Percentiles rank a stretch among this genome's conserved stretches.
Evolutionary conservation across 37 sponge, comb jelly and placozoan genomes (phyloP).

Genomic region (Amphimedon queenslandica): DNA sequence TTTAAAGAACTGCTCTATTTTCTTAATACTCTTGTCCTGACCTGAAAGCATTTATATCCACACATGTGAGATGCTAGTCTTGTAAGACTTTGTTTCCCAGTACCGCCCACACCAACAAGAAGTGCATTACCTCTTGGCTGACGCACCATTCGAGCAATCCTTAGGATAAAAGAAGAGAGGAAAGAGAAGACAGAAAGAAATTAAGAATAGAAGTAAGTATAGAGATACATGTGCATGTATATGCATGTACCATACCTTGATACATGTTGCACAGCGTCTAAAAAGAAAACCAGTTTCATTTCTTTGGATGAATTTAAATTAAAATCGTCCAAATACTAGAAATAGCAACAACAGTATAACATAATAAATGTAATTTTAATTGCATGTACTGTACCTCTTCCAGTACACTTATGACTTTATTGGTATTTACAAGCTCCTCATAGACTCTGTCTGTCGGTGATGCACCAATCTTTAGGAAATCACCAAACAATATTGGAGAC

Average conservation of each 20-base stretch:
- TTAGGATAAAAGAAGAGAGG: constrained; percentile 4
- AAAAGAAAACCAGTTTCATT: constrained; percentile 99
- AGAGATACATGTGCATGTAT: not conserved
- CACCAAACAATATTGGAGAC: constrained; percentile 93
- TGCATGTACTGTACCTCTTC: too few species aligned
- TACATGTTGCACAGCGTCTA: constrained; percentile 96
- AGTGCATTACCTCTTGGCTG: constrained; percentile 98
- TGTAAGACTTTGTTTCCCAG: constrained; percentile 98
- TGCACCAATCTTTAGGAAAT: constrained; percentile 95
- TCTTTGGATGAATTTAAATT: constrained; percentile 93
- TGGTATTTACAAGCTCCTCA: constrained; percentile 80
- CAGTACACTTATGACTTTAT: constrained; percentile 73
- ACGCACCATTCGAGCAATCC: constrained; percentile 96
- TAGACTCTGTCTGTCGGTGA: constrained; percentile 77
- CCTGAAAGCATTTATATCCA: constrained; percentile 95
- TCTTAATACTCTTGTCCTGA: too few species aligned
- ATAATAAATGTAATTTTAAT: not conserved
- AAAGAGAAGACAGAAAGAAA: not conserved
- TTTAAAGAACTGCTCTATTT: too few species aligned
- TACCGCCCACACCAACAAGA: constrained; percentile 98
- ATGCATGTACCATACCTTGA: constrained; percentile 41
- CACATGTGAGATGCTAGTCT: constrained; percentile 94
- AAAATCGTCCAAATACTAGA: constrained; percentile 95
- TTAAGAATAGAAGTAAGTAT: not conserved
- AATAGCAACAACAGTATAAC: not conserved